Percentiles rank a stretch among this genome's conserved stretches.
Evolutionary conservation across 2,113 vertebrate species (phyloP).

Genomic region (Silurus asotus): DNA sequence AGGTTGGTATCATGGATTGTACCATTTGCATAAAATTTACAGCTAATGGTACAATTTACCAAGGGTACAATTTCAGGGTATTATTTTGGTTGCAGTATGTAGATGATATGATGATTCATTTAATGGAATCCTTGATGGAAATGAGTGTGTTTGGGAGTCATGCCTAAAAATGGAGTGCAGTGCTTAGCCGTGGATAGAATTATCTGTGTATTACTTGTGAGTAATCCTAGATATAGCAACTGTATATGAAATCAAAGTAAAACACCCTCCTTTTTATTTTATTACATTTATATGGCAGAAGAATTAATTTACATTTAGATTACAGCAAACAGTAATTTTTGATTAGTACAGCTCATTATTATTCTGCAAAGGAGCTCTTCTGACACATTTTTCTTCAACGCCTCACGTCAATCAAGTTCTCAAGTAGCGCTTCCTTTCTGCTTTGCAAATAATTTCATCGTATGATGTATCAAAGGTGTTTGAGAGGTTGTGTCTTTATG

Average conservation of each 20-base stretch:
- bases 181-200: not conserved
- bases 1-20: not conserved
- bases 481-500: not conserved
- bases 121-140: not conserved
- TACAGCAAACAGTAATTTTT: not conserved
- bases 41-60: not conserved
- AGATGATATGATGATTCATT: not conserved
- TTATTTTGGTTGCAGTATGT: not conserved
- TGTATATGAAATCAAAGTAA: not conserved
- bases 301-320: conserved; percentile 13
- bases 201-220: not conserved
- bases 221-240: not conserved
- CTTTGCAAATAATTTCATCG: conserved; percentile 4
- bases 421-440: not conserved
- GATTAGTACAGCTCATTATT: not conserved
- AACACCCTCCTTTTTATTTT: conserved; percentile 5
- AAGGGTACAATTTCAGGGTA: not conserved
- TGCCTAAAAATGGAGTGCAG: not conserved
- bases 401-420: not conserved
- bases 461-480: not conserved
- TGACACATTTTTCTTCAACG: not conserved
- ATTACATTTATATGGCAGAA: not conserved
- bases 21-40: not conserved
- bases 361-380: not conserved
- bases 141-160: conserved; percentile 5